These are phyloP conservation scores for Sarcophaga caerulescens DNA, from an alignment of 2,888 invertebrate genomes.

Conservation along the genomic window DNA sequence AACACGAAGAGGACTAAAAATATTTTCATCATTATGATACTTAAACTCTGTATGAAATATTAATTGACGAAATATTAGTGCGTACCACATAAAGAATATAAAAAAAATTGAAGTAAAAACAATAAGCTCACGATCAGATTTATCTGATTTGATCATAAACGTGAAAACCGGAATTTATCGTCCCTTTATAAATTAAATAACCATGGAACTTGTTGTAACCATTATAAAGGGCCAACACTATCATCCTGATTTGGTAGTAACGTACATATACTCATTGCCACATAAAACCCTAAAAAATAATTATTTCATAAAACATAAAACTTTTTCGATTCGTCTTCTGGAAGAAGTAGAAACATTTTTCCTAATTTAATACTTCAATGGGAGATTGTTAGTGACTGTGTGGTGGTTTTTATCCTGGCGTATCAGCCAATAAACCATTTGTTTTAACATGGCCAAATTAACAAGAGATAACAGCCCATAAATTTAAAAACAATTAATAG, in stretches of 20 bases:
- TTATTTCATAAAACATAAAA: too few relatives aligned
- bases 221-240: too few relatives aligned
- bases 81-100: too few relatives aligned
- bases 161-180: constrained; percentile 23
- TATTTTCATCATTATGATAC: too few relatives aligned
- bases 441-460: constrained; percentile 53
- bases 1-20: background rate
- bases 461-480: constrained; percentile 59
- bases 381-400: background rate
- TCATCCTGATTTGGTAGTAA: too few relatives aligned
- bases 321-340: too few relatives aligned
- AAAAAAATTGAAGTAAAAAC: background rate
- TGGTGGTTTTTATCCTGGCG: background rate
- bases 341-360: too few relatives aligned
- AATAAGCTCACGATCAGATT: constrained; percentile 10
- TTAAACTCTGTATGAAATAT: background rate
- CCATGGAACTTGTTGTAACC: too few relatives aligned
- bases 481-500: constrained; percentile 66
- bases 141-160: constrained; percentile 10
- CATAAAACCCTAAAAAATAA: too few relatives aligned
- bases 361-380: too few relatives aligned
- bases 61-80: constrained; percentile 9
- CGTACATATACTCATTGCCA: too few relatives aligned
- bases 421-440: constrained; percentile 58
- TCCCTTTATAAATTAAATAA: background rate